Base-by-base conservation (phyloP, 2,888 invertebrate genomes). In the Siphonodentalium dalli region DNA sequence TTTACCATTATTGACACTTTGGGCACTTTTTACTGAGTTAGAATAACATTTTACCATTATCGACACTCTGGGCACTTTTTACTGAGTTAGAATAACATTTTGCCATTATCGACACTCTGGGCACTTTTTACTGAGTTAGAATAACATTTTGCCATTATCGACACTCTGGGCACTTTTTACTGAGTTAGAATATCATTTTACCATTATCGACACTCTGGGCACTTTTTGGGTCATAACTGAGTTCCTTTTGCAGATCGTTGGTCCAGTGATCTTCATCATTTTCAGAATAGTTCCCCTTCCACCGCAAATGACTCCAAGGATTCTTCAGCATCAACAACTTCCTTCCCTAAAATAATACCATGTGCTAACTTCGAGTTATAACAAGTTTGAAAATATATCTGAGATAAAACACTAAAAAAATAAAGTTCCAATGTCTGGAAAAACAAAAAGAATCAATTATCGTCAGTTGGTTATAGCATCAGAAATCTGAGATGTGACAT, bases 301-400 rank as follows among this genome's bases (percentile, higher is more conserved):
- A 97, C 33, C 95, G 85, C n/a, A 95, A 84, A 82, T 96, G 94
- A 0, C 93, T 94, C 97, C 97, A 97, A 0, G 97, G 96, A 83
- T 97, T 97, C 83, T 97, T 97, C 23, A 96, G 84, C 82, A 92
- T 89, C 15, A 96, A 83, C n/a, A 96, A 83, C 71, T 87, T 86
- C 13, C 87, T 86, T 6, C 88, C 89, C 90, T 91, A 73, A 49
- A 23, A 31, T 3, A 35, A 23, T 26, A 1, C n/a, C n/a, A n/a
- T n/a, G n/a, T n/a, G n/a, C n/a, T n/a, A n/a, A 37, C 15, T 23
- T 24, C 21, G 24, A 11, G 8, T 8, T 35, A 35, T 35, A 20
- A 9, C 3, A 26, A 11, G 11, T 26, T 9, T 9, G 27, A 21
- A 24, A 26, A 23, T 33, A 31, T n/a, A 11, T 39, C 15, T 23